Evolutionary conservation across 2,888 invertebrate species (phyloP).

Genomic region (Sepioteuthis lessoniana): DNA sequence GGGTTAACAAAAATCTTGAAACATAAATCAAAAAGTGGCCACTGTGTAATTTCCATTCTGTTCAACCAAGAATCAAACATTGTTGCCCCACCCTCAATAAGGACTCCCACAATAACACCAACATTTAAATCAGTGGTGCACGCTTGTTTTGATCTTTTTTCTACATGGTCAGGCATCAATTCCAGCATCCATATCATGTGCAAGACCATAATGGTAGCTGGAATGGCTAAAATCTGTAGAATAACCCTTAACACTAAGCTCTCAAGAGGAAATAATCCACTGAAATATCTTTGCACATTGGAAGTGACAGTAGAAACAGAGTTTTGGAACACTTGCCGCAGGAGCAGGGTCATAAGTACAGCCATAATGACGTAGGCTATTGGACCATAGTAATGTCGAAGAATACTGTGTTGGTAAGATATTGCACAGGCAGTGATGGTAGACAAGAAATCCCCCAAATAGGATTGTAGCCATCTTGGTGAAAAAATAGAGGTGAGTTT

Average conservation of each 20-base stretch:
- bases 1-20: neutral
- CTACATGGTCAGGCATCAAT: conserved; percentile 13
- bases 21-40: neutral
- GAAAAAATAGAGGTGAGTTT: conserved; percentile 24
- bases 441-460: conserved; percentile 1
- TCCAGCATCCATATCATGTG: neutral
- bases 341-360: neutral
- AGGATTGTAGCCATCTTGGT: conserved; percentile 23
- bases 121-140: conserved; percentile 40
- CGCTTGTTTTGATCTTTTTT: neutral
- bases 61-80: conserved; percentile 35
- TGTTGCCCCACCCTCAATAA: conserved; percentile 35
- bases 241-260: neutral
- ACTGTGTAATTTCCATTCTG: neutral
- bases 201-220: neutral
- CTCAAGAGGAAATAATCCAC: neutral
- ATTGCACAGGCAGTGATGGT: conserved; percentile 35
- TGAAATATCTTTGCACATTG: conserved; percentile 18
- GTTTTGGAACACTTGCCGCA: neutral
- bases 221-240: conserved; percentile 25
- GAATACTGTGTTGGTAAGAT: conserved; percentile 24
- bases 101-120: neutral
- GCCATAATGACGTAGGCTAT: neutral
- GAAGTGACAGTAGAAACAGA: neutral
- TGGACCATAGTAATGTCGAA: neutral